These are phyloP conservation scores for Drosophila melanosoma DNA, from an alignment of 2,888 invertebrate species.

Conservation along the genomic window DNA sequence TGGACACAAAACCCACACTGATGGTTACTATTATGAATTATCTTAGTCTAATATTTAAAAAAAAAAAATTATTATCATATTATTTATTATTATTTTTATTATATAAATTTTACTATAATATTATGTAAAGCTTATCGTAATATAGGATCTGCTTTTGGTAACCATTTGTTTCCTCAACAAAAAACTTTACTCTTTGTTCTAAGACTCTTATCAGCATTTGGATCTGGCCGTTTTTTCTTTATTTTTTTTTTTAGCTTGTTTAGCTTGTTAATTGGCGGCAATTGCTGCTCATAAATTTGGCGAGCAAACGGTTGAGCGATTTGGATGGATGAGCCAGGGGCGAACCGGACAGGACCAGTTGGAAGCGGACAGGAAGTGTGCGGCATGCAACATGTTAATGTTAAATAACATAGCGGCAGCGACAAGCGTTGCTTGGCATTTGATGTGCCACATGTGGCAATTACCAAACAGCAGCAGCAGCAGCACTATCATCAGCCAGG, in stretches of 20 bases:
- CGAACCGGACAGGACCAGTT: background rate
- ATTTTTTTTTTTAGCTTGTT: slow-evolving; percentile 32
- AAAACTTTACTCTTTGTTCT: background rate
- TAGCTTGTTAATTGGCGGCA: slow-evolving; percentile 63
- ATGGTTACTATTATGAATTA: background rate
- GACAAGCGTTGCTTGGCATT: slow-evolving; percentile 32
- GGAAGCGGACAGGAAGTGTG: slow-evolving; percentile 58
- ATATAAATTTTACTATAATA: too few species aligned
- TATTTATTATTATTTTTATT: too few species aligned
- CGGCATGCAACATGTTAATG: slow-evolving; percentile 1
- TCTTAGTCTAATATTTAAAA: background rate
- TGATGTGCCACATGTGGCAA: slow-evolving; percentile 63
- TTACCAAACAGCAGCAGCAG: slow-evolving; percentile 38
- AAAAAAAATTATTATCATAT: too few species aligned
- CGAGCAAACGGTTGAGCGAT: slow-evolving; percentile 60
- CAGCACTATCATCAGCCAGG: slow-evolving; percentile 33
- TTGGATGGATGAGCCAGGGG: slow-evolving; percentile 17
- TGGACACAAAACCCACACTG: too few species aligned
- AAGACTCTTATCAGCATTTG: slow-evolving; percentile 33
- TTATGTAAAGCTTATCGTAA: too few species aligned
- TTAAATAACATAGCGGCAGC: slow-evolving; percentile 10
- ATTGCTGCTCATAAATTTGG: slow-evolving; percentile 78
- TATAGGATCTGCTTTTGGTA: background rate
- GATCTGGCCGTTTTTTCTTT: slow-evolving; percentile 53
- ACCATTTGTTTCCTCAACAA: background rate